Percentiles rank a stretch among this genome's conserved stretches.
These are phyloP conservation scores for Puntigrus tetrazona DNA, from an alignment of 2,113 vertebrate genomes.

Conservation along the genomic window DNA sequence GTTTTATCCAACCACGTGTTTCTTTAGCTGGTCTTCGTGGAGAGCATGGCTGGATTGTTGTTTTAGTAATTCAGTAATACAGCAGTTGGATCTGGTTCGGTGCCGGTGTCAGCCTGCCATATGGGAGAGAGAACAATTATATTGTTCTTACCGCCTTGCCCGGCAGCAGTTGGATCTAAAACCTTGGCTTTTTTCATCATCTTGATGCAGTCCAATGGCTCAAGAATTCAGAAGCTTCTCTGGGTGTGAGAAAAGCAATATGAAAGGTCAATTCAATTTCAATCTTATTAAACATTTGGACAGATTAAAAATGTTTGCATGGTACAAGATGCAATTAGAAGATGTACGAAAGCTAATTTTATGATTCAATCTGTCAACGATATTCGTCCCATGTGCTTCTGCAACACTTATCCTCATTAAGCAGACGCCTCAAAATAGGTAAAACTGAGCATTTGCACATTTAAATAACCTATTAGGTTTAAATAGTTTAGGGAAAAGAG, in stretches of 20 bases:
- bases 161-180: conserved; percentile 70
- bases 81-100: conserved; percentile 31
- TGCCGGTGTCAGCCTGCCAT: conserved; percentile 44
- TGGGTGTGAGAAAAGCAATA: conserved; percentile 23
- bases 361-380: background rate
- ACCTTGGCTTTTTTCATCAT: conserved; percentile 72
- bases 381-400: background rate
- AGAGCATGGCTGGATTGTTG: conserved; percentile 9
- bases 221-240: conserved; percentile 34
- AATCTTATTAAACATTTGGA: conserved; percentile 8
- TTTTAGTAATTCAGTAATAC: conserved; percentile 26
- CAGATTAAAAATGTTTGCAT: conserved; percentile 12
- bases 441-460: background rate
- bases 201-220: conserved; percentile 26
- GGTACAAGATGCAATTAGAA: background rate
- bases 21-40: background rate
- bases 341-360: background rate
- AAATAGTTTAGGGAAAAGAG: background rate
- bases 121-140: conserved; percentile 34
- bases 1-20: background rate
- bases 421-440: background rate
- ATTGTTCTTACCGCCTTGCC: conserved; percentile 74
- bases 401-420: background rate
- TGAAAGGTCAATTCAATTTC: conserved; percentile 27
- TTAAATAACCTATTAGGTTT: conserved; percentile 2